Percentiles rank a stretch among this genome's conserved stretches.
These are phyloP conservation scores for Tipula unca DNA, from an alignment of 2,888 invertebrate species.

Conservation along the genomic window DNA sequence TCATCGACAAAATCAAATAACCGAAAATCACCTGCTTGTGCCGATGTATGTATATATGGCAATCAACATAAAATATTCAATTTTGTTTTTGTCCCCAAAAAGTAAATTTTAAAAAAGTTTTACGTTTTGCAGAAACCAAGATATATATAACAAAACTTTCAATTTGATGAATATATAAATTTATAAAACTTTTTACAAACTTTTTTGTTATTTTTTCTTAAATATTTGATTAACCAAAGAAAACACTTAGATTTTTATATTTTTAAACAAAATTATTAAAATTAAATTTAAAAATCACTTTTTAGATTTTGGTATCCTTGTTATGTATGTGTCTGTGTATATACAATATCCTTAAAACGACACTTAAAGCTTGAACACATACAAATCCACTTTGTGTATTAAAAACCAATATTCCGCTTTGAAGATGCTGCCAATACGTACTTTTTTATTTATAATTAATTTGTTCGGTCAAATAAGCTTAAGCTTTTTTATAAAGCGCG, in stretches of 20 bases:
- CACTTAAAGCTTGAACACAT: not conserved
- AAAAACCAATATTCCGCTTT: not conserved
- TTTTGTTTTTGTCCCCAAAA: not conserved
- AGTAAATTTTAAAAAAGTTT: not conserved
- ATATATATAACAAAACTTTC: slow-evolving; percentile 2
- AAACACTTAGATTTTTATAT: not conserved
- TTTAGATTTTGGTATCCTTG: not conserved
- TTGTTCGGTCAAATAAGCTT: not conserved
- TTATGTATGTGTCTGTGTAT: not conserved
- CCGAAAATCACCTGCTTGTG: not conserved
- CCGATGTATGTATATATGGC: not conserved
- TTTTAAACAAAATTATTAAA: not conserved
- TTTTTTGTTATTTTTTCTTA: not conserved
- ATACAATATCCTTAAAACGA: not conserved
- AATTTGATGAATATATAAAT: slow-evolving; percentile 1
- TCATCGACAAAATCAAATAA: not conserved
- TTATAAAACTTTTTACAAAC: not conserved
- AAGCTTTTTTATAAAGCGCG: not conserved
- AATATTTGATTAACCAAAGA: not conserved
- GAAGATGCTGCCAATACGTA: not conserved
- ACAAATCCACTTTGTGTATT: not conserved
- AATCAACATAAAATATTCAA: not conserved
- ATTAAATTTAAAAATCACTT: not conserved
- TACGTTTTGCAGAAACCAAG: not conserved
- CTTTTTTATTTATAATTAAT: not conserved